Percentiles rank a stretch among this genome's conserved stretches.
Conservation (phyloP, 2,113 vertebrate genomes). For the Sphaerodactylus townsendi region DNA sequence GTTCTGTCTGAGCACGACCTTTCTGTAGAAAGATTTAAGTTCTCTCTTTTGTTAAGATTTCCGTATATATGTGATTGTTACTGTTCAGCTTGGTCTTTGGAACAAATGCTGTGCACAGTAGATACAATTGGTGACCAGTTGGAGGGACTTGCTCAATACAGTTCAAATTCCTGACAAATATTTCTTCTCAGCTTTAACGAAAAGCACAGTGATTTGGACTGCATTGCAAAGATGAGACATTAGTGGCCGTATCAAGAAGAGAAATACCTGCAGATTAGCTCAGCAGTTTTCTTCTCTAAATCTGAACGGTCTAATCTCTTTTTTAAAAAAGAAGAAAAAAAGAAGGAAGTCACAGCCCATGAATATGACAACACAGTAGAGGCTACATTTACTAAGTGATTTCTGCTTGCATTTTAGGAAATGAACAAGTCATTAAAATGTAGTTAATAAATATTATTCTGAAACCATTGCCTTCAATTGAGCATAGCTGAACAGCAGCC, state of each 20-base stretch:
- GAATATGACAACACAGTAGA: slow-evolving; percentile 68
- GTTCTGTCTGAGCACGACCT: neutral
- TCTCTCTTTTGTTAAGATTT: neutral
- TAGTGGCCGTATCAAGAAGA: slow-evolving; percentile 63
- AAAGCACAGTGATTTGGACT: slow-evolving; percentile 48
- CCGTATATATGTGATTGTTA: neutral
- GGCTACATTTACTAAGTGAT: slow-evolving; percentile 69
- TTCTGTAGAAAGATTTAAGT: neutral
- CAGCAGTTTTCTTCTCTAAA: slow-evolving; percentile 72
- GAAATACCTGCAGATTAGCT: slow-evolving; percentile 74
- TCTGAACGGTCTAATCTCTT: slow-evolving; percentile 66
- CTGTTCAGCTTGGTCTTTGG: neutral
- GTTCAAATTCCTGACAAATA: slow-evolving; percentile 62
- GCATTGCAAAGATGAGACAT: slow-evolving; percentile 47
- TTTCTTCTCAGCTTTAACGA: slow-evolving; percentile 54
- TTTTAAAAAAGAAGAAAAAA: slow-evolving; percentile 14
- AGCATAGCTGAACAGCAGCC: slow-evolving; percentile 54
- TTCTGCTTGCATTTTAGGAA: slow-evolving; percentile 69
- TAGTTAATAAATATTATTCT: slow-evolving; percentile 74
- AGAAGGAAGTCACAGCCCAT: slow-evolving; percentile 54
- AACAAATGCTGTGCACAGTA: neutral
- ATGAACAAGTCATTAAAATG: slow-evolving; percentile 69
- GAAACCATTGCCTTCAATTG: slow-evolving; percentile 64
- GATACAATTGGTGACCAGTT: neutral
- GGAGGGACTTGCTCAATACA: slow-evolving; percentile 39